Conservation (phyloP, 2,113 vertebrate genomes). For the Pelecanoides urinatrix region DNA sequence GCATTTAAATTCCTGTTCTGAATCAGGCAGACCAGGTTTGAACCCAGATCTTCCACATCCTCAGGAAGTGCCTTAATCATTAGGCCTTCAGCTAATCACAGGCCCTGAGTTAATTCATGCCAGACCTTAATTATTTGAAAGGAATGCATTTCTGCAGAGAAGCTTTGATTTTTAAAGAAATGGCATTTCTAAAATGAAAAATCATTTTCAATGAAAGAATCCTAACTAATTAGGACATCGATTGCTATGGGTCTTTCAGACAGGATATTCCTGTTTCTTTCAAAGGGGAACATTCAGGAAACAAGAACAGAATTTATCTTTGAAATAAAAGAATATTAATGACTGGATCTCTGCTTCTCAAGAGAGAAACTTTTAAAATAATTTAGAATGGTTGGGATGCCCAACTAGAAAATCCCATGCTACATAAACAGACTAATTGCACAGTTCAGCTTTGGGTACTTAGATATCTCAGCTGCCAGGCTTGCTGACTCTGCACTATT, state of each 20-base stretch:
- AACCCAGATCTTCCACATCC: background rate
- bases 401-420: background rate
- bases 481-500: background rate
- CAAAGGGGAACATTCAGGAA: slow-evolving; percentile 8
- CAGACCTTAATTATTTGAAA: slow-evolving; percentile 32
- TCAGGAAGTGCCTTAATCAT: slow-evolving; percentile 9
- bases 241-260: background rate
- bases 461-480: background rate
- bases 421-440: slow-evolving; percentile 33
- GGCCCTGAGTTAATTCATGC: background rate
- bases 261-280: background rate
- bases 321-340: background rate
- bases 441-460: background rate
- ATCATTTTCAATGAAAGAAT: background rate
- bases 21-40: background rate
- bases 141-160: background rate
- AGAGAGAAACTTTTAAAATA: background rate
- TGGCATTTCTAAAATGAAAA: slow-evolving; percentile 27
- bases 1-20: background rate
- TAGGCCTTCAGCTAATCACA: slow-evolving; percentile 6
- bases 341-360: background rate
- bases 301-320: slow-evolving; percentile 1
- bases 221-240: background rate
- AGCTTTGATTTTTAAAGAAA: slow-evolving; percentile 40
- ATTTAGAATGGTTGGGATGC: background rate